Percentiles rank a stretch among this genome's conserved stretches.
Conservation (phyloP, 2,888 invertebrate species). For the Ptychoptera albimana region DNA sequence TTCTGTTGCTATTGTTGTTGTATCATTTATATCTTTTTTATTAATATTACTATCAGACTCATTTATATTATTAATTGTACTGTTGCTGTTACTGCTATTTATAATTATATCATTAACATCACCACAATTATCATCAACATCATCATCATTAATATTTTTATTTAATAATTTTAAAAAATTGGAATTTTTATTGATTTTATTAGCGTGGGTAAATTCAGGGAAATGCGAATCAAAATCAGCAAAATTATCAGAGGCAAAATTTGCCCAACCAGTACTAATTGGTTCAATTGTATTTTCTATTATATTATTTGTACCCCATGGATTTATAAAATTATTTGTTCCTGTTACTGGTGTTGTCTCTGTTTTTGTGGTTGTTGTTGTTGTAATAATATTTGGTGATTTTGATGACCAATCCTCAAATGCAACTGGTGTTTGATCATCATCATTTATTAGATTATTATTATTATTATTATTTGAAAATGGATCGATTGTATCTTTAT, state of each 20-base stretch:
- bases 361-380: background rate
- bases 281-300: too few relatives aligned
- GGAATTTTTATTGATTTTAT: too few relatives aligned
- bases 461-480: background rate
- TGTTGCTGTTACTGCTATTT: too few relatives aligned
- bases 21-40: too few relatives aligned
- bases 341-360: background rate
- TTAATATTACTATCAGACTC: too few relatives aligned
- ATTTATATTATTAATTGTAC: too few relatives aligned
- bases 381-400: background rate
- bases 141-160: too few relatives aligned
- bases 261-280: conserved; percentile 16
- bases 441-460: background rate
- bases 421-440: background rate
- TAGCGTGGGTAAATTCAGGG: background rate
- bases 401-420: background rate
- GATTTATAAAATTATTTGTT: conserved; percentile 3
- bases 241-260: conserved; percentile 24
- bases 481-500: background rate
- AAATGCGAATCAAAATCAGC: conserved; percentile 29
- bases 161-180: too few relatives aligned
- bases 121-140: too few relatives aligned
- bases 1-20: too few relatives aligned
- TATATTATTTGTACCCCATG: background rate
- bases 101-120: too few relatives aligned